Percentiles rank a stretch among this genome's conserved stretches.
Evolutionary conservation across 2,888 invertebrate genomes (phyloP).

Genomic region (Biston stratarius): DNA sequence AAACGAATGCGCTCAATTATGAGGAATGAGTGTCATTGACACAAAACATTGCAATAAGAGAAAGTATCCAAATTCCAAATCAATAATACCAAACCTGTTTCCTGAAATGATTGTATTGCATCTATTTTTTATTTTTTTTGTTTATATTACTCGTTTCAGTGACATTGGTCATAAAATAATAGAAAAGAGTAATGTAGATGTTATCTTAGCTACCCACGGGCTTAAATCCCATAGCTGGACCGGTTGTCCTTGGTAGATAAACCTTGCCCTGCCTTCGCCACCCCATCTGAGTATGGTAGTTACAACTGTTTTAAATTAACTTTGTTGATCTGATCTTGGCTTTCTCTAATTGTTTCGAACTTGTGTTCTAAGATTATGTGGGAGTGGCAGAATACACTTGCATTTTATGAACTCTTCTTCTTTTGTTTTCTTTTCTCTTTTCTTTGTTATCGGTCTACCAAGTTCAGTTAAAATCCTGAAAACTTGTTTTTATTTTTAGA

Average conservation of each 20-base stretch:
- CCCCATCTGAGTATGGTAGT: neutral
- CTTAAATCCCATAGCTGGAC: conserved; percentile 37
- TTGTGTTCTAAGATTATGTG: neutral
- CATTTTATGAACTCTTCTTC: neutral
- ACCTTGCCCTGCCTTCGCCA: conserved; percentile 21
- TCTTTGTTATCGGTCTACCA: too few relatives aligned
- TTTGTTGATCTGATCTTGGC: neutral
- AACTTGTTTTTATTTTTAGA: too few relatives aligned
- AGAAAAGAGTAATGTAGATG: conserved; percentile 45
- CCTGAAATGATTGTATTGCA: neutral
- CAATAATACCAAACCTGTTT: too few relatives aligned
- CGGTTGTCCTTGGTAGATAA: conserved; percentile 46
- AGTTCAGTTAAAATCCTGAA: too few relatives aligned
- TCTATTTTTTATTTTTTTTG: neutral
- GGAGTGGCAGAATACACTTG: too few relatives aligned
- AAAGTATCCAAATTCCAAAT: neutral
- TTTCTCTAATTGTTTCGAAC: neutral
- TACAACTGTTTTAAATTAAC: conserved; percentile 10
- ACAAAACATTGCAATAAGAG: too few relatives aligned
- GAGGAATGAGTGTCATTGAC: too few relatives aligned
- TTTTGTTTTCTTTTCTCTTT: too few relatives aligned
- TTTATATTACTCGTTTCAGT: conserved; percentile 7
- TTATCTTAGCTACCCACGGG: conserved; percentile 47
- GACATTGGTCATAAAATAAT: conserved; percentile 39
- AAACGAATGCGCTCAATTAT: too few relatives aligned